These are phyloP conservation scores for Cryptotermes secundus DNA, from an alignment of 1,140 invertebrate species.

Conservation along the genomic window DNA sequence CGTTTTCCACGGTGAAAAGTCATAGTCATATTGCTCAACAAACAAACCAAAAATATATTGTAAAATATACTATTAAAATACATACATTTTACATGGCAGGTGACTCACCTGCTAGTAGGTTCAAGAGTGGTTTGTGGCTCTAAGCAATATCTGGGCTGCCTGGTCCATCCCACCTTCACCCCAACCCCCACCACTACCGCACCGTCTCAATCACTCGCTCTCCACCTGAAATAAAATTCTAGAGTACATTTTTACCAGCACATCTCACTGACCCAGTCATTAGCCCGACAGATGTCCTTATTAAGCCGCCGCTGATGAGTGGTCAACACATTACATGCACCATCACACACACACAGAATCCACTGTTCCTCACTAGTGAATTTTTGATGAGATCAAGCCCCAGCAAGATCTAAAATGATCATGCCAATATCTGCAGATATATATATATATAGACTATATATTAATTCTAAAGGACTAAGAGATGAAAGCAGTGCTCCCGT, in stretches of 20 bases:
- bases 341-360: conserved; percentile 11
- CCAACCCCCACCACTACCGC: background rate
- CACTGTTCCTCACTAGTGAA: conserved; percentile 17
- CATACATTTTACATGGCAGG: conserved; percentile 7
- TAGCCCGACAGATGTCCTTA: background rate
- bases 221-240: background rate
- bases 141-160: conserved; percentile 25
- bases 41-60: conserved; percentile 21
- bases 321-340: conserved; percentile 3
- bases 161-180: background rate
- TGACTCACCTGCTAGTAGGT: background rate
- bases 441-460: conserved; percentile 31
- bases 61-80: conserved; percentile 23
- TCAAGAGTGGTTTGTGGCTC: conserved; percentile 24
- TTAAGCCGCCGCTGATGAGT: background rate
- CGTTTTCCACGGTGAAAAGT: conserved; percentile 30
- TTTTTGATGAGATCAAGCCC: background rate
- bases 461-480: conserved; percentile 29
- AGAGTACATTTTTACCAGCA: background rate
- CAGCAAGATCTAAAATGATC: conserved; percentile 13
- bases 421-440: conserved; percentile 11
- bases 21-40: conserved; percentile 33
- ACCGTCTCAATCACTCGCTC: background rate
- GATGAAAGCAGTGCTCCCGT: background rate
- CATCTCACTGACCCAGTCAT: background rate